These are phyloP conservation scores for Paracentrotus lividus DNA, from an alignment of 53 echinoderm and acorn worm genomes.

Conservation along the genomic window DNA sequence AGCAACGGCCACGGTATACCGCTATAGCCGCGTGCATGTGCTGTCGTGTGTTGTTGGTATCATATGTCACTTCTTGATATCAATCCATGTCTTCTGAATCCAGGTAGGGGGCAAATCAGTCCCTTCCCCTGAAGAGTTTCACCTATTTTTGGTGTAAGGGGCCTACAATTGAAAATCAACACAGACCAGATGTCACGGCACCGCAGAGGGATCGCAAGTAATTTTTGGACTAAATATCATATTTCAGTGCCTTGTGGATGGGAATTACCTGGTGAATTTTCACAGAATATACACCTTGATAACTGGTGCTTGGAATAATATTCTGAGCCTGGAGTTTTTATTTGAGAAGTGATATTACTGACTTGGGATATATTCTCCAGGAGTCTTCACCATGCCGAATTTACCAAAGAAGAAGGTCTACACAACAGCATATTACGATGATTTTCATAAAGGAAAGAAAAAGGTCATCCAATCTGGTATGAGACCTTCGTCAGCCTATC, in stretches of 20 bases:
- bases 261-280: not conserved
- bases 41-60: constrained; percentile 31
- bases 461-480: constrained; percentile 17
- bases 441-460: constrained; percentile 48
- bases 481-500: constrained; percentile 57
- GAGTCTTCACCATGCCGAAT: constrained; percentile 32
- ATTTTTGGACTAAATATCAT: not conserved
- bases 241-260: not conserved
- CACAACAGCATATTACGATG: constrained; percentile 68
- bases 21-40: not conserved
- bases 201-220: not conserved
- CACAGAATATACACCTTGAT: not conserved
- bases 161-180: not conserved
- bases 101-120: not conserved
- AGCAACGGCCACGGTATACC: constrained; percentile 43
- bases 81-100: not conserved
- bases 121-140: not conserved
- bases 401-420: constrained; percentile 61
- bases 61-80: not conserved
- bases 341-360: not conserved
- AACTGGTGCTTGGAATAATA: no score
- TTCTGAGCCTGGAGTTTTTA: not conserved
- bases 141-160: not conserved
- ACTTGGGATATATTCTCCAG: not conserved
- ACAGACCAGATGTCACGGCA: not conserved